Percentiles rank a stretch among this genome's conserved stretches.
Evolutionary conservation across 2,888 invertebrate genomes (phyloP).

Genomic region (Dryococelus australis): DNA sequence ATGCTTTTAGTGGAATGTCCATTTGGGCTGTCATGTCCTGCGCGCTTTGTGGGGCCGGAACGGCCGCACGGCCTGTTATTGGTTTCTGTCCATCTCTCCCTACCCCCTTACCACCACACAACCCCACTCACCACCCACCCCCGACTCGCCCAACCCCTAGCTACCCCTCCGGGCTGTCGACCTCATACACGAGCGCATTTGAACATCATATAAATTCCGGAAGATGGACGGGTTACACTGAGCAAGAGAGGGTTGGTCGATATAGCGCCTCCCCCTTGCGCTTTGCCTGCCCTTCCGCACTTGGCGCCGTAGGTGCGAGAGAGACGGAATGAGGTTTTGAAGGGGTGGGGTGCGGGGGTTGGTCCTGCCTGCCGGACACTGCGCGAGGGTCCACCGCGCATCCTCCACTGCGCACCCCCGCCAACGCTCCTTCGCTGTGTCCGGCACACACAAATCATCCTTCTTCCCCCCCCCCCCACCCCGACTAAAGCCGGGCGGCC

Average conservation of each 20-base stretch:
- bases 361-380: not conserved
- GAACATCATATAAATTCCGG: slow-evolving; percentile 60
- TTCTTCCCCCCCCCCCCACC: slow-evolving; percentile 24
- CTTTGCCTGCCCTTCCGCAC: not conserved
- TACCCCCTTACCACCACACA: not conserved
- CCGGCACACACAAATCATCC: slow-evolving; percentile 39
- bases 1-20: slow-evolving; percentile 31
- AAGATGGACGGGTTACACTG: slow-evolving; percentile 55
- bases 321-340: slow-evolving; percentile 30
- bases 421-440: slow-evolving; percentile 29
- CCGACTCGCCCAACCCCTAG: not conserved
- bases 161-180: slow-evolving; percentile 22
- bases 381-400: slow-evolving; percentile 31
- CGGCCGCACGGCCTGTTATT: slow-evolving; percentile 37
- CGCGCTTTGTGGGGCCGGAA: slow-evolving; percentile 7
- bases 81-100: slow-evolving; percentile 38
- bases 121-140: not conserved
- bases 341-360: slow-evolving; percentile 35
- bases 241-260: slow-evolving; percentile 40
- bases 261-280: not conserved
- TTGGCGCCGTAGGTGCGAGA: slow-evolving; percentile 18
- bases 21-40: slow-evolving; percentile 31
- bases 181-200: slow-evolving; percentile 53
- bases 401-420: not conserved
- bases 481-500: not conserved